Percentiles rank a stretch among this genome's conserved stretches.
Evolutionary conservation across 2,888 invertebrate species (phyloP).

Genomic region (Nomada fabriciana): DNA sequence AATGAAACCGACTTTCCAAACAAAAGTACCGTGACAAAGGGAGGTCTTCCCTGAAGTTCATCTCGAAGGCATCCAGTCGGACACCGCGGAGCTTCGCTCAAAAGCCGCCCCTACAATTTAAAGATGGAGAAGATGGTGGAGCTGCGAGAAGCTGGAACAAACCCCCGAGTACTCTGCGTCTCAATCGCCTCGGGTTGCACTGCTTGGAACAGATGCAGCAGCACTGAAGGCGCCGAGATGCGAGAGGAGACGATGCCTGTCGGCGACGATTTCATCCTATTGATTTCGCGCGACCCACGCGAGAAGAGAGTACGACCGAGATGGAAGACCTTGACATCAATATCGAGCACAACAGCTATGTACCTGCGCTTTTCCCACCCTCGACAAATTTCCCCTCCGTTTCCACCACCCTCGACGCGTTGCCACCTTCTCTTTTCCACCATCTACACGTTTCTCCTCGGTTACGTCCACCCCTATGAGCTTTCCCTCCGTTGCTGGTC

Average conservation of each 20-base stretch:
- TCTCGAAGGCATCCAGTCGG: background rate
- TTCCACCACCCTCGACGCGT: background rate
- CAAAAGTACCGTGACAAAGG: no score
- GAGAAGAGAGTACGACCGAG: slow-evolving; percentile 79
- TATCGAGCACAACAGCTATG: slow-evolving; percentile 75
- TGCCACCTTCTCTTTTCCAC: no score
- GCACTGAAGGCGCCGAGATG: background rate
- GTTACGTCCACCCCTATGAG: slow-evolving; percentile 18
- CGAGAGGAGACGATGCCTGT: slow-evolving; percentile 53
- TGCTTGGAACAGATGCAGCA: slow-evolving; percentile 16
- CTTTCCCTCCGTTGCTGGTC: slow-evolving; percentile 47
- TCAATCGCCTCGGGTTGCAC: slow-evolving; percentile 20
- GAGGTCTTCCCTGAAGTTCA: background rate
- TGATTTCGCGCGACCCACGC: slow-evolving; percentile 82
- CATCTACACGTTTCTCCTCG: no score
- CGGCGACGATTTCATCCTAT: slow-evolving; percentile 80
- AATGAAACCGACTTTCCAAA: no score
- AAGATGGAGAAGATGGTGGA: background rate
- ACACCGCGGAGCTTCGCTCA: background rate
- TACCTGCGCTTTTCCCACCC: slow-evolving; percentile 20
- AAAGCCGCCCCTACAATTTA: background rate
- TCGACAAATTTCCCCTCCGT: background rate
- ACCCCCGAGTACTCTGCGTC: slow-evolving; percentile 19
- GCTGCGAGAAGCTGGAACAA: background rate
- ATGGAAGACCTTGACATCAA: slow-evolving; percentile 82